Evolutionary conservation across 2,113 vertebrate species (phyloP), one percentile per base, ranked within the genome.

Genomic region (Chaenocephalus aceratus): DNA sequence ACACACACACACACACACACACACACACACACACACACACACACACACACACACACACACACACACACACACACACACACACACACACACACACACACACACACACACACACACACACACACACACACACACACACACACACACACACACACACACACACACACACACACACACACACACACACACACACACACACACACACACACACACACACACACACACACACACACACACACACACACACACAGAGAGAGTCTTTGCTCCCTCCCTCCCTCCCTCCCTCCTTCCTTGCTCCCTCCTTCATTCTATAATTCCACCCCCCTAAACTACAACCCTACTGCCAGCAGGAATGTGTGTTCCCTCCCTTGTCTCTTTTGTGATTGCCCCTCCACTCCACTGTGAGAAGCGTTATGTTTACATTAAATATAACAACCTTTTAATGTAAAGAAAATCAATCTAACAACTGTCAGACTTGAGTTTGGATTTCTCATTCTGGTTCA

Each of bases 311-410:
- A 88, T 81, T 85, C 83, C 88, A 82, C 12, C 86, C 89, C 82
- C 80, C 69, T 66, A 69, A 75, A 86, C 88, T 86, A 74, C 80
- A 81, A 88, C 89, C 81, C 82, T 79, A 86, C 82, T 80, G 84
- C 81, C 72, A 85, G 84, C 75, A 86, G 81, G 91, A 94, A 93
- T 92, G 89, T 2, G 61, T 76, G 72, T 61, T 80, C 86, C 89
- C 85, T 86, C 84, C 88, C 87, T 87, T 6, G 57, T 79, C 82
- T 86, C 70, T 64, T 60, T 85, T 79, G 76, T 89, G 90, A 92
- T 86, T 91, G 81, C 81, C 67, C 85, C 61, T 79, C 64, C 83
- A 67, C 80, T 80, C 85, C 79, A 71, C 54, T 16, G 65, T 36
- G 30, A 84, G 80, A 84, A 59, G 60, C 70, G 63, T 79, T 70